Evolutionary conservation across 2,888 invertebrate species (phyloP).

Genomic region (Argynnis bischoffii): DNA sequence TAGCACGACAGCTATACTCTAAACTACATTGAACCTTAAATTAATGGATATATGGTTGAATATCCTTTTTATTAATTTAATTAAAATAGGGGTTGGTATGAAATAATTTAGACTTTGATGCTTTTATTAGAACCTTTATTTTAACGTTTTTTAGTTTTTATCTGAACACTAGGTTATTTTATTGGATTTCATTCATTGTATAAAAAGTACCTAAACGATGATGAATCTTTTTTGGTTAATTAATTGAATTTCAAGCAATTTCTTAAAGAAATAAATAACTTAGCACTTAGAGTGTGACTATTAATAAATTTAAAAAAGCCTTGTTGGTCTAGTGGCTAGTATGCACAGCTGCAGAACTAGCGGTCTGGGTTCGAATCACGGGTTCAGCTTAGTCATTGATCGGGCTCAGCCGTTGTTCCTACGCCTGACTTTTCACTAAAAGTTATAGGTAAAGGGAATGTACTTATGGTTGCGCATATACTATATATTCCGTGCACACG

Average conservation of each 20-base stretch:
- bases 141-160: background rate
- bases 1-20: background rate
- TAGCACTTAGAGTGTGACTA: too few species aligned
- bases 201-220: background rate
- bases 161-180: background rate
- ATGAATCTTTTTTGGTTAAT: background rate
- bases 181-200: background rate
- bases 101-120: background rate
- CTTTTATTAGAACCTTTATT: background rate
- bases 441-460: too few species aligned
- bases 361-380: too few species aligned
- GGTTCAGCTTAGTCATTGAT: too few species aligned
- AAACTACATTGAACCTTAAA: constrained; percentile 1
- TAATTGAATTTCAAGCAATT: background rate
- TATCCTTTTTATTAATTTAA: background rate
- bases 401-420: too few species aligned
- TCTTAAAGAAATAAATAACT: background rate
- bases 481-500: too few species aligned
- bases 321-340: too few species aligned
- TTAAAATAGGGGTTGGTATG: background rate
- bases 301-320: too few species aligned
- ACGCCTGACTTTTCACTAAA: too few species aligned
- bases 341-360: too few species aligned
- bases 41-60: background rate
- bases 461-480: too few species aligned